Evolutionary conservation across 1,140 invertebrate species (phyloP).

Genomic region (Ridgeia piscesae): DNA sequence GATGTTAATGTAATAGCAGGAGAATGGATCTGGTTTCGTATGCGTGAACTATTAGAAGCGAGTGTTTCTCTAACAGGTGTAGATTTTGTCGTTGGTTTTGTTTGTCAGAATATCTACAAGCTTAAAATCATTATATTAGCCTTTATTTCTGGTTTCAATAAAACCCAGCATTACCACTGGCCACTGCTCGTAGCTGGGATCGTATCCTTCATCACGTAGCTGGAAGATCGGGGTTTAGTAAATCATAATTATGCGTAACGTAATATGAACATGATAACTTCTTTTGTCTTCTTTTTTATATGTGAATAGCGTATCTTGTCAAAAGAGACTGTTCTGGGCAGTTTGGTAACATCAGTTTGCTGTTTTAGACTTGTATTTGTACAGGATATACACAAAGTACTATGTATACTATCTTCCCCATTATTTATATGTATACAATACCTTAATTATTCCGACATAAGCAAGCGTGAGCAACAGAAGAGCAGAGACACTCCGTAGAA

Average conservation of each 20-base stretch:
- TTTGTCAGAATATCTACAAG: background rate
- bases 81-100: background rate
- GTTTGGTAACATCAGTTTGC: too few species aligned
- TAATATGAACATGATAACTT: background rate
- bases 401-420: too few species aligned
- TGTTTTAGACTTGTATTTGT: too few species aligned
- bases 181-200: background rate
- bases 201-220: background rate
- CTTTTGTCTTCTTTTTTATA: background rate
- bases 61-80: background rate
- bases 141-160: background rate
- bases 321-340: too few species aligned
- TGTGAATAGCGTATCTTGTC: too few species aligned
- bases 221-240: background rate
- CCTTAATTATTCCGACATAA: too few species aligned
- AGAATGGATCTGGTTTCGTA: background rate
- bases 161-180: background rate
- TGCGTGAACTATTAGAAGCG: background rate
- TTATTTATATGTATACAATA: too few species aligned
- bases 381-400: too few species aligned
- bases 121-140: too few species aligned
- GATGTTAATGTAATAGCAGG: background rate
- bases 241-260: background rate
- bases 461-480: too few species aligned
- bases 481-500: background rate